Conservation (phyloP, 2,797 vertebrate genomes). For the Ceryle rudis region DNA sequence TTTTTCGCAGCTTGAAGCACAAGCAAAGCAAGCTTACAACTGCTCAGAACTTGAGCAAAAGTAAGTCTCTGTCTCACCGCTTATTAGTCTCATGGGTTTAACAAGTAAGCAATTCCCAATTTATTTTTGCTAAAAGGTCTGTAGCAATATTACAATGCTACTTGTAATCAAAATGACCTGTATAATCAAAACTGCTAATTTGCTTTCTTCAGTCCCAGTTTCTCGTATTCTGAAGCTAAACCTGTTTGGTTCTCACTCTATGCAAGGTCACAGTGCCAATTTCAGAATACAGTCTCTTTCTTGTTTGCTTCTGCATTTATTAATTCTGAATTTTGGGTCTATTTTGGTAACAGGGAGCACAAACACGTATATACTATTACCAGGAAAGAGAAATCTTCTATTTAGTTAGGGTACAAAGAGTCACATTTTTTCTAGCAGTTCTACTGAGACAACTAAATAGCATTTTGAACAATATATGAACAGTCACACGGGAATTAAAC, state of each 20-base stretch:
- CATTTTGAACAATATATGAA: neutral
- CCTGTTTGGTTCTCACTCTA: neutral
- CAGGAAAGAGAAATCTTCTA: neutral
- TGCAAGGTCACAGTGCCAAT: neutral
- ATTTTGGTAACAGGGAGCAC: neutral
- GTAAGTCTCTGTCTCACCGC: neutral
- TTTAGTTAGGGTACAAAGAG: neutral
- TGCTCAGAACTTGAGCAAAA: neutral
- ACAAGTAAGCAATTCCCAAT: neutral
- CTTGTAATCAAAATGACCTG: neutral
- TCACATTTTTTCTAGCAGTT: neutral
- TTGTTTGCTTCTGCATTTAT: neutral
- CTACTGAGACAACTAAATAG: neutral
- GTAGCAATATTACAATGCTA: neutral
- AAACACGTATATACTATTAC: neutral
- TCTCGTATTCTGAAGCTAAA: neutral
- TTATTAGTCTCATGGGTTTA: neutral
- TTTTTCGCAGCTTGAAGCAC: slow-evolving; percentile 26
- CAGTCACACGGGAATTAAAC: neutral
- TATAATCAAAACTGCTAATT: neutral
- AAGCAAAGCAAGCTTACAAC: neutral
- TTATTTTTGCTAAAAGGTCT: neutral
- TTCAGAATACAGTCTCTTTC: neutral
- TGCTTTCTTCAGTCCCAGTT: neutral
- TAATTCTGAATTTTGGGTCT: neutral